Evolutionary conservation across 2,113 vertebrate species (phyloP), one percentile per base, ranked within the genome.

Genomic region (Mastomys natalensis): DNA sequence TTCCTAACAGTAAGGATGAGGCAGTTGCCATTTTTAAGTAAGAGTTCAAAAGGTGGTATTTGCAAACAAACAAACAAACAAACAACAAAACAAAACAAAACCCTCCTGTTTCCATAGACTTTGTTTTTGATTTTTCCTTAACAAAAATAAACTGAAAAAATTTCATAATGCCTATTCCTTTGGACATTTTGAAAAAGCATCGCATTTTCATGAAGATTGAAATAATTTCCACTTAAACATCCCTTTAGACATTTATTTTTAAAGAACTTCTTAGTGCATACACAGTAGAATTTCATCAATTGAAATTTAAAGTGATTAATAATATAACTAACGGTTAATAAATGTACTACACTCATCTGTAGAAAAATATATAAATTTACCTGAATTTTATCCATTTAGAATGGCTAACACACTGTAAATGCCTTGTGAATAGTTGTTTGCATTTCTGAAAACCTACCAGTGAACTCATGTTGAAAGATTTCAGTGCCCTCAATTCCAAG

Each of bases 381-480:
- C 19, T 55, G 34, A 8, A 74, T 77, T 98, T 96, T 96, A 72
- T 16, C 72, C 78, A n/a, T 37, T 98, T 96, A 95, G 84, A 16
- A 40, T 10, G 85, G 84, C 0, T 58, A 82, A 77, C 13, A 11
- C 9, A 6, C 66, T 90, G 87, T 96, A 90, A 85, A 94, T 74
- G 0, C 68, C 55, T 82, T 21, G 45, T 85, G 92, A 96, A 93
- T 45, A 95, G 26, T 72, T 66, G 48, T 58, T 89, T 93, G 60
- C 70, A 60, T 90, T 95, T 94, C 85, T 85, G 70, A 95, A 91
- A 92, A 64, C 10, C 34, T 87, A 53, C 70, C 29, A 64, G 72
- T 95, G 45, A 31, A 90, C 51, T 87, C 84, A 17, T 94, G 73
- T 62, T 34, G 80, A 11, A 21, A 73, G 60, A 87, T 26, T 21